Percentiles rank a stretch among this genome's conserved stretches.
Evolutionary conservation across 2,888 invertebrate species (phyloP).

Genomic region (Cataglyphis albicans): DNA sequence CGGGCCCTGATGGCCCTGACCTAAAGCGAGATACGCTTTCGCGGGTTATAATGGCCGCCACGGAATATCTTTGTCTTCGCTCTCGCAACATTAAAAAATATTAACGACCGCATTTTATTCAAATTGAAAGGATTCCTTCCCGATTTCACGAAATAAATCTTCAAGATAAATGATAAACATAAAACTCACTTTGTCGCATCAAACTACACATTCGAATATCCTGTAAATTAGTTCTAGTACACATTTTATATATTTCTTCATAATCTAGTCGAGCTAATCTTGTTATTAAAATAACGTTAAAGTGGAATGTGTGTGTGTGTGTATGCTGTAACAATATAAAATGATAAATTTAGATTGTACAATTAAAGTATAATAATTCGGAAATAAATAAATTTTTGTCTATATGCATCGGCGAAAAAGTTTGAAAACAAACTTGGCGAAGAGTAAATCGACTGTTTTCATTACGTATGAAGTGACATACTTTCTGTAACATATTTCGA

Average conservation of each 20-base stretch:
- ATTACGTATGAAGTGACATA: conserved; percentile 71
- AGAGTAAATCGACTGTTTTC: conserved; percentile 46
- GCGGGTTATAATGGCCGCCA: conserved; percentile 44
- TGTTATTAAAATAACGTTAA: neutral
- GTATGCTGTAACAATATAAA: neutral
- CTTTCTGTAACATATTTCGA: conserved; percentile 67
- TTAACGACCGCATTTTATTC: conserved; percentile 34
- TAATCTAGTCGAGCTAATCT: neutral
- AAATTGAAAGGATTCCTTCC: conserved; percentile 2
- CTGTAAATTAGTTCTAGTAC: neutral
- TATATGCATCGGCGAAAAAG: neutral
- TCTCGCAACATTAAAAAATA: conserved; percentile 34
- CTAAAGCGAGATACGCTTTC: conserved; percentile 51
- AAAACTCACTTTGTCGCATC: conserved; percentile 9
- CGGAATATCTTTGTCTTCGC: conserved; percentile 32
- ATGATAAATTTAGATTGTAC: neutral
- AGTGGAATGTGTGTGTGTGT: neutral
- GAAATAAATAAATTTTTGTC: neutral
- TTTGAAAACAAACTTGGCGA: neutral
- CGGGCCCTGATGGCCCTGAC: conserved; percentile 53
- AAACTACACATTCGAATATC: neutral
- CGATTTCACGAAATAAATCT: neutral
- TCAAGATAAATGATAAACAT: neutral
- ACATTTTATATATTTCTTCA: neutral
- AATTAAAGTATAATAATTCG: neutral